phyloP scores from a whole-genome alignment of 2,888 invertebrate species.

The Acholoe squamosa region DNA sequence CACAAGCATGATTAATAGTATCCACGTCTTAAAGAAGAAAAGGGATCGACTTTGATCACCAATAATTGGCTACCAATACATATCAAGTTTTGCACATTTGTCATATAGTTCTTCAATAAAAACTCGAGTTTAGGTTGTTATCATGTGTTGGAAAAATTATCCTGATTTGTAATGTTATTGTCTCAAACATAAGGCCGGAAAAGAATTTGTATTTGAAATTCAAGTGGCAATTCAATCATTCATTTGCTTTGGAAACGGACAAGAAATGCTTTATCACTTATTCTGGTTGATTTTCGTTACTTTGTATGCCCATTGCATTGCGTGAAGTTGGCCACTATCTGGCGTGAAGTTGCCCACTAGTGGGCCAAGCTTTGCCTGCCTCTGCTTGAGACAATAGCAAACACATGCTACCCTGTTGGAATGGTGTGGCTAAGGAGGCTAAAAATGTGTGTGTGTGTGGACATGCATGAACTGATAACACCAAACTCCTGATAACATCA shows the following conservation, averaged over 20 bases:
- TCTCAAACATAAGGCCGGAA: slow-evolving; percentile 11
- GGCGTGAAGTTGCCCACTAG: too few species aligned
- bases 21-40: too few species aligned
- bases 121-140: not conserved
- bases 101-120: not conserved
- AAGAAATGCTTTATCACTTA: too few species aligned
- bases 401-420: not conserved
- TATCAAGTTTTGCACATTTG: not conserved
- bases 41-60: not conserved
- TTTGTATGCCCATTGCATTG: too few species aligned
- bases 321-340: too few species aligned
- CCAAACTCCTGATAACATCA: too few species aligned
- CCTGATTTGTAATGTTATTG: not conserved
- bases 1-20: not conserved
- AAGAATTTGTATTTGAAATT: not conserved
- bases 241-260: too few species aligned
- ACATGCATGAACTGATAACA: not conserved
- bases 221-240: too few species aligned
- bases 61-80: not conserved
- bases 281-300: too few species aligned
- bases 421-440: slow-evolving; percentile 12
- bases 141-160: not conserved
- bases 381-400: slow-evolving; percentile 5
- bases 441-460: not conserved
- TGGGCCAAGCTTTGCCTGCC: not conserved